Percentiles rank a stretch among this genome's conserved stretches.
phyloP scores from a whole-genome alignment of 2,797 vertebrate genomes.

The Urocyon cinereoargenteus region DNA sequence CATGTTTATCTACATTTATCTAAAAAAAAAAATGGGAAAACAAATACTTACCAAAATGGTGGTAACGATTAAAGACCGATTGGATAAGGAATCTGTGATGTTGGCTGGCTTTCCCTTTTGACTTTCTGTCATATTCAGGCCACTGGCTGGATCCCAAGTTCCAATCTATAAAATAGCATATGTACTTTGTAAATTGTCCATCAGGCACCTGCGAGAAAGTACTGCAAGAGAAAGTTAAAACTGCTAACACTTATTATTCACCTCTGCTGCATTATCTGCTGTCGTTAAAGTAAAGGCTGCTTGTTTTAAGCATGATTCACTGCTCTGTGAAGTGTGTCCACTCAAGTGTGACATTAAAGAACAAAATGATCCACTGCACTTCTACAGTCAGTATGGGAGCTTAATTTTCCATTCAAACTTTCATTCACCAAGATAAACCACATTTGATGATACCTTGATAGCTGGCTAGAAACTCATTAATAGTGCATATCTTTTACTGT shows the following conservation, averaged over 20 bases:
- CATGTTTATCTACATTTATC: constrained; percentile 33
- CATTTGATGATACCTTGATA: constrained; percentile 65
- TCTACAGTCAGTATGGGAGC: constrained; percentile 54
- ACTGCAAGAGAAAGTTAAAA: constrained; percentile 54
- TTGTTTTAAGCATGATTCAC: constrained; percentile 81
- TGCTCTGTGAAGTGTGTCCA: constrained; percentile 67
- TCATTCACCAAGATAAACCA: constrained; percentile 74
- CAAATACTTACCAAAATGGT: constrained; percentile 95
- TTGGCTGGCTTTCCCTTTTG: constrained; percentile 97
- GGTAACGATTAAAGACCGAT: constrained; percentile 96
- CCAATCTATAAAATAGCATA: constrained; percentile 93
- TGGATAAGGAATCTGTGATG: constrained; percentile 97
- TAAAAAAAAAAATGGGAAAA: constrained; percentile 67
- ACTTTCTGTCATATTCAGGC: constrained; percentile 98
- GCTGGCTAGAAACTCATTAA: constrained; percentile 72
- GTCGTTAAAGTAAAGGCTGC: constrained; percentile 51
- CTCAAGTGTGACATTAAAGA: constrained; percentile 74
- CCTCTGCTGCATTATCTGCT: constrained; percentile 55
- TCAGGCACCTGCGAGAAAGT: constrained; percentile 48
- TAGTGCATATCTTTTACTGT: constrained; percentile 32
- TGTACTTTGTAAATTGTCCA: constrained; percentile 69
- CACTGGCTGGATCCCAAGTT: constrained; percentile 97
- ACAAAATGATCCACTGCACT: constrained; percentile 72
- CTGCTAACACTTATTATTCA: constrained; percentile 67
- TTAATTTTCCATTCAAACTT: constrained; percentile 83